Evolutionary conservation across 1,140 invertebrate species (phyloP).

Genomic region (Dermatophagoides farinae): DNA sequence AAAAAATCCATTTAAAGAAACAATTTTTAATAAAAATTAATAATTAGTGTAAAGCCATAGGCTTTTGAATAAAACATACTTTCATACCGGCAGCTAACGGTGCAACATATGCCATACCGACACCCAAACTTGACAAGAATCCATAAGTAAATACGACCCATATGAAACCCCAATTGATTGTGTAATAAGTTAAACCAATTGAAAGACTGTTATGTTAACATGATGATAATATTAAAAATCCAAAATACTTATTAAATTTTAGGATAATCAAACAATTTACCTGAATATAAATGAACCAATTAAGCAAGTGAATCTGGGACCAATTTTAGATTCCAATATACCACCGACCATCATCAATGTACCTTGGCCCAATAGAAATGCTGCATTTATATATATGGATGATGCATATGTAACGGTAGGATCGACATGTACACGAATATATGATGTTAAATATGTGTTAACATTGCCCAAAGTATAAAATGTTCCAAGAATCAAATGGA

Average conservation of each 20-base stretch:
- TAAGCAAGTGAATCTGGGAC: slow-evolving; percentile 18
- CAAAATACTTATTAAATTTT: too few relatives aligned
- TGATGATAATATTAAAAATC: neutral
- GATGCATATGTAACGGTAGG: slow-evolving; percentile 23
- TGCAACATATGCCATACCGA: slow-evolving; percentile 26
- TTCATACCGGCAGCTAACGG: slow-evolving; percentile 28
- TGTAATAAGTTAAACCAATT: slow-evolving; percentile 24
- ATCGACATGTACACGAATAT: slow-evolving; percentile 22
- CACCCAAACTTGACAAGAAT: slow-evolving; percentile 26
- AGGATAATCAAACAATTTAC: slow-evolving; percentile 16
- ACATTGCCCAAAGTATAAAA: slow-evolving; percentile 24
- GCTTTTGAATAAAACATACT: slow-evolving; percentile 20
- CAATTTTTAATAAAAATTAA: neutral
- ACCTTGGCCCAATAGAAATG: slow-evolving; percentile 24
- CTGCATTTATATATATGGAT: slow-evolving; percentile 26
- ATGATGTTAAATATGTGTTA: slow-evolving; percentile 30
- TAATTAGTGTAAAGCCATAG: neutral
- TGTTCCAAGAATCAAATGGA: slow-evolving; percentile 23
- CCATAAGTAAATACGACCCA: slow-evolving; percentile 26
- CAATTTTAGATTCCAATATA: slow-evolving; percentile 23
- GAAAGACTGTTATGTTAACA: neutral
- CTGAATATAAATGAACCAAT: slow-evolving; percentile 22
- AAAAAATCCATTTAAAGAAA: neutral
- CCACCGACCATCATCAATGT: slow-evolving; percentile 25
- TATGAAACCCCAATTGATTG: slow-evolving; percentile 24